These are phyloP conservation scores for Varanus komodoensis DNA, from an alignment of 2,113 vertebrate genomes.

Conservation along the genomic window DNA sequence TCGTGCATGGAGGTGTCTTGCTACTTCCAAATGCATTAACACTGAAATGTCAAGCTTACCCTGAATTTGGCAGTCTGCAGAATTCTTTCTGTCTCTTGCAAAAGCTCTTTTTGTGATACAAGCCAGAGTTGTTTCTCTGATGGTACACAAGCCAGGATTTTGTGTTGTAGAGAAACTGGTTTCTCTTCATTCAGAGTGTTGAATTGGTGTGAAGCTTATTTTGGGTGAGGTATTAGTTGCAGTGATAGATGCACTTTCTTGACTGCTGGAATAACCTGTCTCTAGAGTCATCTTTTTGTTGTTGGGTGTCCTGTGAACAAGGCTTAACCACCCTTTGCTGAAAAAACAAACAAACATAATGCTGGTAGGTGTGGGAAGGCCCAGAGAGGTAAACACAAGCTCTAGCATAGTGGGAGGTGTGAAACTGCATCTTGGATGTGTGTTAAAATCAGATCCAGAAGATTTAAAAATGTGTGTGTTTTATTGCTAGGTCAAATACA, in stretches of 20 bases:
- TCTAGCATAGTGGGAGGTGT: background rate
- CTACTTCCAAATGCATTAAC: background rate
- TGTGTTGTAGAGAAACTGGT: constrained; percentile 1
- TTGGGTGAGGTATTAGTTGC: constrained; percentile 30
- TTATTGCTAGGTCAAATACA: background rate
- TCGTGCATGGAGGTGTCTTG: background rate
- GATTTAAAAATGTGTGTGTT: background rate
- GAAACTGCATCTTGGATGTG: background rate
- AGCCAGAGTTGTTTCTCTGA: background rate
- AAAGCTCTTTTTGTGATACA: background rate
- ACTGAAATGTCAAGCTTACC: background rate
- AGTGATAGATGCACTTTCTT: constrained; percentile 56
- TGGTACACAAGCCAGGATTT: background rate
- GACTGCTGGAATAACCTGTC: constrained; percentile 74
- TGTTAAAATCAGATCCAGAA: background rate
- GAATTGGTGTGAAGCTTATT: constrained; percentile 3
- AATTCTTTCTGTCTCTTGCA: background rate
- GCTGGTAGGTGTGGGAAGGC: background rate
- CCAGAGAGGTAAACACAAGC: background rate
- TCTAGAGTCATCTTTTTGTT: constrained; percentile 36
- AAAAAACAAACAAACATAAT: background rate
- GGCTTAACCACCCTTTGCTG: constrained; percentile 2
- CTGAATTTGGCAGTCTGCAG: background rate
- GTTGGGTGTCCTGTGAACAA: constrained; percentile 27
- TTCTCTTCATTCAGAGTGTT: constrained; percentile 1